These are phyloP conservation scores for Agrochola macilenta DNA, from an alignment of 2,888 invertebrate genomes.

Conservation along the genomic window DNA sequence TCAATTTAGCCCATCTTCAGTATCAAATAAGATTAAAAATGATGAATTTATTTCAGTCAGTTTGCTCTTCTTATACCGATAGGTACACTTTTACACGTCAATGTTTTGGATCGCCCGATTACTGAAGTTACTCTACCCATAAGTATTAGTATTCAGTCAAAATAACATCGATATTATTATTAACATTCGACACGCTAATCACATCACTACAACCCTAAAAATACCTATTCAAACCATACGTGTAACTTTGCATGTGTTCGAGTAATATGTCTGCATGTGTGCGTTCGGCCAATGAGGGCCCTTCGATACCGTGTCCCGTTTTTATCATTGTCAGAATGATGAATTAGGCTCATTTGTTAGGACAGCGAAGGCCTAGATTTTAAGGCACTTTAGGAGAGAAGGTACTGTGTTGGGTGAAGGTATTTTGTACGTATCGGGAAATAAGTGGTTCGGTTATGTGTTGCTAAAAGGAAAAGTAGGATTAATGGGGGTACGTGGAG, in stretches of 20 bases:
- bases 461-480: conserved; percentile 38
- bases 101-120: not conserved
- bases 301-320: conserved; percentile 65
- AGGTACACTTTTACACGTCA: not conserved
- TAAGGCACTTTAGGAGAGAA: conserved; percentile 59
- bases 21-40: not conserved
- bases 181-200: not conserved
- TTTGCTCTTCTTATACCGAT: not conserved
- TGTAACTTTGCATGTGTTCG: conserved; percentile 6
- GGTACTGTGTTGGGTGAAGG: conserved; percentile 30
- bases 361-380: conserved; percentile 67
- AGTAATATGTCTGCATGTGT: conserved; percentile 11
- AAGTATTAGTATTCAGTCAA: not conserved
- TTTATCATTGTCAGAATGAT: conserved; percentile 85
- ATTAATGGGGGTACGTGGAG: conserved; percentile 29
- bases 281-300: conserved; percentile 50
- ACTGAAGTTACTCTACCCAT: not conserved
- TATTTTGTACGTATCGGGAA: conserved; percentile 43
- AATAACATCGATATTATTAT: conserved; percentile 17
- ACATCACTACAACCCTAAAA: conserved; percentile 34
- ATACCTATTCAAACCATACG: conserved; percentile 7
- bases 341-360: conserved; percentile 77
- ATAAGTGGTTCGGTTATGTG: conserved; percentile 44
- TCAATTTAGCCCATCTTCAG: not conserved
- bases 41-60: not conserved